Base-by-base conservation (phyloP, 2,888 invertebrate genomes). In the Orthosia incerta region DNA sequence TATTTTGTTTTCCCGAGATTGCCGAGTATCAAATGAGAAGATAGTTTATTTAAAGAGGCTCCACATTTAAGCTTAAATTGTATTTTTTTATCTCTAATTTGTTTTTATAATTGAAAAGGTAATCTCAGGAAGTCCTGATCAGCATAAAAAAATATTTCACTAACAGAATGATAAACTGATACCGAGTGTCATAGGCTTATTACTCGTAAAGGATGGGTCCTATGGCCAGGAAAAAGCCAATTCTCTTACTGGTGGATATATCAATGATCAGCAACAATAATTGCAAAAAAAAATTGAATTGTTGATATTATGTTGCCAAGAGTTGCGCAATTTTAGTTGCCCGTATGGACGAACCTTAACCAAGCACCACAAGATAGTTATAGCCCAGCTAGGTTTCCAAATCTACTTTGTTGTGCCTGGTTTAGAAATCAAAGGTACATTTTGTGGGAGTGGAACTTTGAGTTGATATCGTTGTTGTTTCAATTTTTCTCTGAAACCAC, bases 281-380 rank as follows among this genome's bases (percentile, higher is more conserved):
- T 68, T 55, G 39, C 15, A 13, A 5, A 5, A 45, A n/a, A 45
- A 16, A 4, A 12, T 53, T 53, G 9, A n/a, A 53, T 20, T 16
- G 4, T 11, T 45, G 48, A 16, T 1, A 13, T 70, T 7, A n/a
- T 5, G 39, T 71, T 72, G 31, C 31, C n/a, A n/a, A 55, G 5
- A 7, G 56, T 50, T 16, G 74, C 23, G 23, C n/a, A 74, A 62
- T 53, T 53, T 55, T 53, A 18, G 60, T 79, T 45, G 26, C 26
- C 55, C 50, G 79, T 61, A 9, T 71, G 50, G 61, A 13, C 15
- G 1, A 16, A 45, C 20, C 79, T 61, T 61, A 60, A 11, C 20
- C 23, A 61, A 74, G 80, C 64, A 76, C 60, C 65, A 72, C 68
- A 67, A 61, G 70, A 72, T 79, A 82, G 74, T 85, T 84, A 79